Base-by-base conservation (phyloP, 2,113 vertebrate species). In the Pleuronectes platessa region DNA sequence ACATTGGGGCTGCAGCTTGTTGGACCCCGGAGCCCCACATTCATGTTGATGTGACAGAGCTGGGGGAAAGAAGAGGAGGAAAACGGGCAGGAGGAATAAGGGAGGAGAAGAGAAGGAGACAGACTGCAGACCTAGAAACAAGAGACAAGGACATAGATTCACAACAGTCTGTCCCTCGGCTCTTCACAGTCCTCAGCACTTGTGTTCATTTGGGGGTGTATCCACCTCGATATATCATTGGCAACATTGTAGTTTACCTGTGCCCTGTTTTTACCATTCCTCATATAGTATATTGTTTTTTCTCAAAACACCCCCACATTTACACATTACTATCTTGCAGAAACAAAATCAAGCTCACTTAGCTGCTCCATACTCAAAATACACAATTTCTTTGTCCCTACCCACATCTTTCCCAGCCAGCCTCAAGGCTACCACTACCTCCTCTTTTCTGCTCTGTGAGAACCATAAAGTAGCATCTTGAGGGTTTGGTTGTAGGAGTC, bases 41-140 rank as follows among this genome's bases (percentile, higher is more conserved):
- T 83, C 72, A 74, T 59, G 75, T 85, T 73, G 61, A 78, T 85
- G 63, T 86, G 86, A 79, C 88, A 87, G 78, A 89, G 82, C 58
- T 85, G 54, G 76, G 68, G 71, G 73, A 83, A 73, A 66, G 61
- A 59, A 76, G 42, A 37, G 27, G 53, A 61, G 37, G 42, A 49
- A 71, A 63, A 76, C 4, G 9, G 37, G 45, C 17, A 1, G 17
- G 54, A 61, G 53, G 55, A 65, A 35, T 23, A 40, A 45, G 54
- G 15, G 4, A 15, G 42, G 47, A 15, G 24, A 42, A 12, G 42
- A 67, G 59, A 45, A 69, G 58, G 45, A 71, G 67, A 62, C 40
- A 74, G 59, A 55, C 26, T 40, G 21, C 51, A 81, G 71, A 80
- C 61, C 73, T 72, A 71, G 74, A 87, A 85, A 87, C n/a, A 3